Base-by-base conservation (phyloP, 1,140 invertebrate genomes). In the Drosophila quadrilineata region DNA sequence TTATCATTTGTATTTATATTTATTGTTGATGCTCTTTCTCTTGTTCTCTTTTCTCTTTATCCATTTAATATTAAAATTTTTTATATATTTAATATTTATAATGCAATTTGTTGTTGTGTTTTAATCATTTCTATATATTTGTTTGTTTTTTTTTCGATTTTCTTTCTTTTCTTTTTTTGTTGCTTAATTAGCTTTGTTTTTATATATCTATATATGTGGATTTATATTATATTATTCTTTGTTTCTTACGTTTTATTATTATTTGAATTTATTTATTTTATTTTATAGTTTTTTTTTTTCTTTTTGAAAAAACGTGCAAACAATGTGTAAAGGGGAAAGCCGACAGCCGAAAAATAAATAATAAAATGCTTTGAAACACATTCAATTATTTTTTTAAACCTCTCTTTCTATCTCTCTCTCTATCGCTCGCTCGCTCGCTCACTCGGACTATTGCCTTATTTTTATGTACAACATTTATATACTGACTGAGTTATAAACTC, bases 261-360 rank as follows among this genome's bases (percentile, higher is more conserved):
- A 73, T 56, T 60, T 60, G 33, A 33, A 60, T 56, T 63, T 71
- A 64, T 54, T 59, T 48, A 57, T 65, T 57, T 53, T 74, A 67
- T 38, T 41, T 62, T 63, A 24, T 41, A 38, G 60, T 45, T 54
- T 63, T 63, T 54, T 70, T 71, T 63, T 74, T 67, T 84, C 54
- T 65, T 85, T 70, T 67, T 63, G 67, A 82, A 88, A 88, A 88
- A 89, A 93, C 93, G 93, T 95, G 94, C 94, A 95, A 95, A 95
- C 94, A 95, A 95, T 95, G 94, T 95, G 94, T 94, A 94, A 93
- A 95, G 94, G 94, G 94, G 94, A 94, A 94, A 94, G 93, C 93
- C 92, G 92, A 92, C 92, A 92, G 92, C 91, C 91, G 91, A 91
- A 86, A 88, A 84, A 74, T 75, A 87, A 84, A 88, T 88, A 65